phyloP scores from a whole-genome alignment of 2,113 vertebrate species.

The Ariopsis seemanni region DNA sequence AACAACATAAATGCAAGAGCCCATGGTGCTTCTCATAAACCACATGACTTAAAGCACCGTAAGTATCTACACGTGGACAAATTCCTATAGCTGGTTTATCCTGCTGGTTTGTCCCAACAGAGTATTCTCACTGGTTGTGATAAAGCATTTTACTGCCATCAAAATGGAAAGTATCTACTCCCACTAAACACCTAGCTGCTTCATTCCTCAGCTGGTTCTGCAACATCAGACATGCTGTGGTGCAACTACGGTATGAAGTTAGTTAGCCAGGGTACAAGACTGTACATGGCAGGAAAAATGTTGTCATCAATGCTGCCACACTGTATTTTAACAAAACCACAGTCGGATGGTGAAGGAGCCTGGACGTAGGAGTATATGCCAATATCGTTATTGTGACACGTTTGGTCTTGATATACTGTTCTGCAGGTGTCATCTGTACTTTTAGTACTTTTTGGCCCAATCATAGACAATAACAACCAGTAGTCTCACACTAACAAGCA shows the following conservation, averaged over 20 bases:
- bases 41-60: slow-evolving; percentile 21
- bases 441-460: not conserved
- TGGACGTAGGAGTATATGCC: not conserved
- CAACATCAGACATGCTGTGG: not conserved
- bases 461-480: not conserved
- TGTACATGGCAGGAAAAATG: not conserved
- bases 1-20: not conserved
- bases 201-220: slow-evolving; percentile 8
- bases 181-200: not conserved
- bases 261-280: not conserved
- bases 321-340: not conserved
- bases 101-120: not conserved
- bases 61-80: not conserved
- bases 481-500: not conserved
- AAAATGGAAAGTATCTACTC: not conserved
- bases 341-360: not conserved
- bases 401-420: not conserved
- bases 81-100: slow-evolving; percentile 16
- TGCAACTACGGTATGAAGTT: not conserved
- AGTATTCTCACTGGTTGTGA: not conserved
- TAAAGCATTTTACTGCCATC: not conserved
- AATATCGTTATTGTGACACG: not conserved
- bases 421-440: not conserved
- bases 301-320: not conserved
- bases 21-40: not conserved